Evolutionary conservation across 2,113 vertebrate genomes (phyloP).

Genomic region (Laterallus jamaicensis): DNA sequence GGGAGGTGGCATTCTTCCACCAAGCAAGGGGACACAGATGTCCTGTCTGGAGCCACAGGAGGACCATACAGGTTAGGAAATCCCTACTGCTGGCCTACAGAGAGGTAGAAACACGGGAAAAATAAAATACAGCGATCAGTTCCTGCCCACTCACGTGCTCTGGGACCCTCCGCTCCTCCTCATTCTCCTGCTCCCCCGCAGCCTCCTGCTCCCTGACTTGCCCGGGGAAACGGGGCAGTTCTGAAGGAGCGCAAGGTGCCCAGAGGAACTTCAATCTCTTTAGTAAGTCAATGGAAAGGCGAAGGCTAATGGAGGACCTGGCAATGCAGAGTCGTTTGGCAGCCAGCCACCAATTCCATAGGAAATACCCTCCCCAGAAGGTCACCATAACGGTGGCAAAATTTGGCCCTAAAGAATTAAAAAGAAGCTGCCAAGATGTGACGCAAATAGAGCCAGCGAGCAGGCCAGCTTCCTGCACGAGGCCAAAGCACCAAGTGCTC

Average conservation of each 20-base stretch:
- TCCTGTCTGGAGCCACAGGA: neutral
- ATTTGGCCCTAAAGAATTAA: conserved; percentile 41
- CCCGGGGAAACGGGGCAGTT: neutral
- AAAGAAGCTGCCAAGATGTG: conserved; percentile 42
- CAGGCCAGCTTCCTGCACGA: conserved; percentile 35
- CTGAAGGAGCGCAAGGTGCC: neutral
- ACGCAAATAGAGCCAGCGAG: neutral
- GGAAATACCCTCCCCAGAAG: conserved; percentile 66
- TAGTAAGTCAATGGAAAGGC: neutral
- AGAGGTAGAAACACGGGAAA: neutral
- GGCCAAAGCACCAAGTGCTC: neutral
- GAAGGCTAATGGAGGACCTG: neutral
- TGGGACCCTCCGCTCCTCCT: neutral
- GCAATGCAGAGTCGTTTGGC: neutral
- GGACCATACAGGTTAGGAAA: neutral
- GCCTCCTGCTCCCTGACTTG: neutral
- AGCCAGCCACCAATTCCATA: conserved; percentile 48
- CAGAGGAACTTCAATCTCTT: neutral
- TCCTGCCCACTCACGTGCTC: neutral
- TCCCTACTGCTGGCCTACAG: neutral
- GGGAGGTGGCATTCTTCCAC: neutral
- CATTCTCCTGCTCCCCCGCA: accelerated
- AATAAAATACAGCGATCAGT: neutral
- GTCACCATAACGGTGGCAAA: conserved; percentile 59
- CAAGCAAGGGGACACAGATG: neutral